phyloP scores from a whole-genome alignment of 2,113 vertebrate species.

The Hydropotes inermis region DNA sequence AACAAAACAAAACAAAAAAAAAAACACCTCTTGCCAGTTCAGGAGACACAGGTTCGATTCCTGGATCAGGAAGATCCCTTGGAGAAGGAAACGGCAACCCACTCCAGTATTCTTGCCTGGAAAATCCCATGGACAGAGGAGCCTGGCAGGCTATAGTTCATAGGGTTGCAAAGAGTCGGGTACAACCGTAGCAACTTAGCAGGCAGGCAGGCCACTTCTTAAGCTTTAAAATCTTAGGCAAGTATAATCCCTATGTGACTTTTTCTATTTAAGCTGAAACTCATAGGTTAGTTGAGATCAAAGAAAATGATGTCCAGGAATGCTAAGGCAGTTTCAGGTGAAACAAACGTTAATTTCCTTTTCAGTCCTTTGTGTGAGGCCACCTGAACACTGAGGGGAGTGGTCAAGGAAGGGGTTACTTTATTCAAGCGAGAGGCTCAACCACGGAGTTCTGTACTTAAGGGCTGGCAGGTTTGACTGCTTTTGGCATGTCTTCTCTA shows the following conservation, averaged over 20 bases:
- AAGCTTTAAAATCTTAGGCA: neutral
- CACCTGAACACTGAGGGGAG: neutral
- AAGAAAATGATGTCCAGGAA: neutral
- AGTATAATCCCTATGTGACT: neutral
- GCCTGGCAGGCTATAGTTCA: neutral
- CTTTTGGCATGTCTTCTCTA: neutral
- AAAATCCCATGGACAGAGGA: neutral
- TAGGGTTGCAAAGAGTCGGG: neutral
- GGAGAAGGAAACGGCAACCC: neutral
- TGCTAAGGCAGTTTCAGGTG: neutral
- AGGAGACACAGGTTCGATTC: neutral
- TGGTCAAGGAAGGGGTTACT: neutral
- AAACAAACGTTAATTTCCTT: neutral
- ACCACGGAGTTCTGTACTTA: neutral
- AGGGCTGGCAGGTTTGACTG: neutral
- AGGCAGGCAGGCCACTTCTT: neutral
- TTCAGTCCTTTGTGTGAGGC: neutral
- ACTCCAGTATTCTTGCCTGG: neutral
- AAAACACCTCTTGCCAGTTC: neutral
- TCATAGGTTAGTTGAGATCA: conserved; percentile 1
- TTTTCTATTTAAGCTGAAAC: neutral
- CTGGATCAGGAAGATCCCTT: neutral
- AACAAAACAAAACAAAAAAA: accelerated
- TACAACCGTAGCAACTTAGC: neutral
- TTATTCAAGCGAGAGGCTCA: neutral